Conservation (phyloP, 2,888 invertebrate genomes). For the Zootermopsis nevadensis region DNA sequence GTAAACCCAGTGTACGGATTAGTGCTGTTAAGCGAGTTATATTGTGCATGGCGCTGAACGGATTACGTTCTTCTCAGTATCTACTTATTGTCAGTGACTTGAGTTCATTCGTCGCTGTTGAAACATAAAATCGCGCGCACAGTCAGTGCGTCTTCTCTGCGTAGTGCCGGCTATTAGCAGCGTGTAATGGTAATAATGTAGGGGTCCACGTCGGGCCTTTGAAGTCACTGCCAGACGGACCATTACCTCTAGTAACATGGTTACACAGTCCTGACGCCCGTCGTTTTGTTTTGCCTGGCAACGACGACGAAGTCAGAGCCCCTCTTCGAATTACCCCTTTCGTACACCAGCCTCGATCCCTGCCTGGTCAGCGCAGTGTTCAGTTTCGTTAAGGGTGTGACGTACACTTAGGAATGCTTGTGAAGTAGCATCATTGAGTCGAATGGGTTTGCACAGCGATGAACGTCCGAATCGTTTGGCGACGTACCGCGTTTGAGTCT, state of each 20-base stretch:
- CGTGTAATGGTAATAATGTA: conserved; percentile 43
- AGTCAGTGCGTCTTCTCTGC: not conserved
- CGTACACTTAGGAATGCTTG: not conserved
- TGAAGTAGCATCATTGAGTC: not conserved
- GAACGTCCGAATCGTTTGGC: too few relatives aligned
- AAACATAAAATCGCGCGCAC: not conserved
- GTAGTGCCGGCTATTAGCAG: conserved; percentile 33
- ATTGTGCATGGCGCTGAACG: too few relatives aligned
- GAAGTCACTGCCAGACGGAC: conserved; percentile 33
- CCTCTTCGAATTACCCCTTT: conserved; percentile 5
- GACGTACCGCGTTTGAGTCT: too few relatives aligned
- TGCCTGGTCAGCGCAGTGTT: not conserved
- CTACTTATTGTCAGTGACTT: too few relatives aligned
- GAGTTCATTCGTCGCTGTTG: not conserved
- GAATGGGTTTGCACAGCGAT: too few relatives aligned
- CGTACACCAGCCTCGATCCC: not conserved
- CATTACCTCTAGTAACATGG: conserved; percentile 35
- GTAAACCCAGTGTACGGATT: too few relatives aligned
- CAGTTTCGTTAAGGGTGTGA: not conserved
- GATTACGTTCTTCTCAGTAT: too few relatives aligned
- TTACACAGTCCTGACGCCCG: conserved; percentile 16
- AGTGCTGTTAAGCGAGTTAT: too few relatives aligned
- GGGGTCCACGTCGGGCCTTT: conserved; percentile 29
- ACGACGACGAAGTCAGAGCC: not conserved
- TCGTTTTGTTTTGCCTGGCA: conserved; percentile 5